These are phyloP conservation scores for Paedocypris sp. DNA, from an alignment of 2,113 vertebrate species.

Conservation along the genomic window DNA sequence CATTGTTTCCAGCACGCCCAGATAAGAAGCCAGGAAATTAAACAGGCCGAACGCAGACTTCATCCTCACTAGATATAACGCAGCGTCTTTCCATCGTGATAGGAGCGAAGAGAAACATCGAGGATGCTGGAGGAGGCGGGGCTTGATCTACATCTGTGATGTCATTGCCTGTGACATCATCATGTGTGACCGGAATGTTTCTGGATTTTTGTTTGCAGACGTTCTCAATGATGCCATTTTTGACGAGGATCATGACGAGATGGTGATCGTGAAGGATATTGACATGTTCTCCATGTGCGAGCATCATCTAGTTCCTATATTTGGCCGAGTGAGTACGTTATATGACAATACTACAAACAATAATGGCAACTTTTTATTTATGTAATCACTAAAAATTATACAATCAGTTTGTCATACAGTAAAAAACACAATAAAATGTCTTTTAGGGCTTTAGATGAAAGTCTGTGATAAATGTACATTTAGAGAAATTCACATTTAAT, in stretches of 20 bases:
- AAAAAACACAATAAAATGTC: no score
- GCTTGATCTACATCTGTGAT: constrained; percentile 29
- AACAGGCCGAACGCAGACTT: constrained; percentile 39
- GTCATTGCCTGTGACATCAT: not conserved
- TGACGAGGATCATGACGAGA: constrained; percentile 96
- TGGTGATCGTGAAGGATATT: constrained; percentile 99
- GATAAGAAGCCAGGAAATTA: constrained; percentile 65
- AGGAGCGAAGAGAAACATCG: constrained; percentile 44
- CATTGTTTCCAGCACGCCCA: constrained; percentile 28
- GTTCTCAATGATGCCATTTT: constrained; percentile 95
- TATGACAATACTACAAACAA: no score
- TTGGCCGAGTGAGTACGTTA: constrained; percentile 91
- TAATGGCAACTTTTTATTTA: no score
- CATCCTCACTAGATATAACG: constrained; percentile 49
- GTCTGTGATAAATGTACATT: no score
- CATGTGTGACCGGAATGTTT: not conserved
- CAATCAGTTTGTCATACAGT: no score
- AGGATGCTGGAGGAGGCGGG: constrained; percentile 36
- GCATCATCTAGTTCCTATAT: constrained; percentile 93
- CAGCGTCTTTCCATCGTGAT: constrained; percentile 48
- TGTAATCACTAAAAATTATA: no score
- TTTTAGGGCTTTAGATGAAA: no score
- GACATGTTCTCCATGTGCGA: constrained; percentile 99
- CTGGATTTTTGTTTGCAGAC: constrained; percentile 60
- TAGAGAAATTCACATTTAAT: no score